phyloP scores from a whole-genome alignment of 2,888 invertebrate genomes.

The Pilophorus perplexus region DNA sequence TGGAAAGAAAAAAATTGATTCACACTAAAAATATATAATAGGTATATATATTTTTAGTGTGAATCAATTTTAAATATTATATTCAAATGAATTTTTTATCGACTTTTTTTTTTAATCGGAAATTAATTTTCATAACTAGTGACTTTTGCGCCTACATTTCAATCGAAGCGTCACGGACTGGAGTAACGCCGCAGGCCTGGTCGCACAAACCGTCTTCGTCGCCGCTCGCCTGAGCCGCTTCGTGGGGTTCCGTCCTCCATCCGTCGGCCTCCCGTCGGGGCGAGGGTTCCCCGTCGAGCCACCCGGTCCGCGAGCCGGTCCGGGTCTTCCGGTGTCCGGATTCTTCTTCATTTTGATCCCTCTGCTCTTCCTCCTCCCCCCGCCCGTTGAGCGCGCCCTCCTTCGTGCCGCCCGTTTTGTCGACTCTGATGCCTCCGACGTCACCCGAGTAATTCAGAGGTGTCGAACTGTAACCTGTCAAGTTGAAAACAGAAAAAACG shows the following conservation, averaged over 20 bases:
- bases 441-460: background rate
- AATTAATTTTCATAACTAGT: too few species aligned
- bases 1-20: too few species aligned
- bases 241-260: conserved; percentile 5
- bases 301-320: background rate
- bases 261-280: conserved; percentile 4
- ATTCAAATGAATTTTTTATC: too few species aligned
- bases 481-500: too few species aligned
- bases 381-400: conserved; percentile 24
- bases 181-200: conserved; percentile 39
- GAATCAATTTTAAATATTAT: too few species aligned
- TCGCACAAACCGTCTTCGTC: conserved; percentile 39
- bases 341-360: conserved; percentile 5
- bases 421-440: background rate
- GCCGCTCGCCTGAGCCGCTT: conserved; percentile 16
- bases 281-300: background rate
- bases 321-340: conserved; percentile 11
- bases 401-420: conserved; percentile 24
- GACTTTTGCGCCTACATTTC: conserved; percentile 32
- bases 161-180: conserved; percentile 16
- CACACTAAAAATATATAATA: too few species aligned
- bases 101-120: too few species aligned
- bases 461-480: too few species aligned
- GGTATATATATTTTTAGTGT: too few species aligned
- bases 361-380: conserved; percentile 21